These are phyloP conservation scores for Strigops habroptila DNA, from an alignment of 2,113 vertebrate genomes.

Conservation along the genomic window DNA sequence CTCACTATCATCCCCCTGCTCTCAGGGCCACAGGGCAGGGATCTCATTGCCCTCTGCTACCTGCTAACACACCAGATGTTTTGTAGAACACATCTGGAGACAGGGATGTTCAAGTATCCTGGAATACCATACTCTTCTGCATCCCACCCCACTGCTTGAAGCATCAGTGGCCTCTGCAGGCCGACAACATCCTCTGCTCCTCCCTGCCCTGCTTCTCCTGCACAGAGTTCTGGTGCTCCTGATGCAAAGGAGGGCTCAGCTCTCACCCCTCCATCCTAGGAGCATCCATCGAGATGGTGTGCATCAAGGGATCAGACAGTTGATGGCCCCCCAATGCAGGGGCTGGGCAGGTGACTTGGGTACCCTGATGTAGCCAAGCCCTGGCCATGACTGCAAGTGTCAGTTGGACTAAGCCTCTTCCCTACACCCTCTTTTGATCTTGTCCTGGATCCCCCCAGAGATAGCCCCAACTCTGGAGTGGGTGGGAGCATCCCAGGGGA, in stretches of 20 bases:
- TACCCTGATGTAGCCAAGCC: background rate
- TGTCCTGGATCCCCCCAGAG: background rate
- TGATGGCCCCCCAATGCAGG: accelerated
- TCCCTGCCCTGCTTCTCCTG: background rate
- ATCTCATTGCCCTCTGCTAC: background rate
- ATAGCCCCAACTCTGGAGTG: accelerated
- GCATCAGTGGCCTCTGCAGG: accelerated
- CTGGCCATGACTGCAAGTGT: background rate
- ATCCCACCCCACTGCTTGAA: background rate
- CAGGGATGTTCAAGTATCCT: background rate
- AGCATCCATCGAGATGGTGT: accelerated
- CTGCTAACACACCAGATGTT: background rate
- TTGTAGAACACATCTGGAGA: background rate
- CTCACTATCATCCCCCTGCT: background rate
- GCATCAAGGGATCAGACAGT: accelerated
- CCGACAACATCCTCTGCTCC: background rate
- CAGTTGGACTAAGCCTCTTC: background rate
- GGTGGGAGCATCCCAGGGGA: background rate
- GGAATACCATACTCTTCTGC: background rate
- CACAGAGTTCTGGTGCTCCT: background rate
- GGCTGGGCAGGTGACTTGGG: background rate
- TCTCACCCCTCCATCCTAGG: background rate
- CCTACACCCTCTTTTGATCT: background rate
- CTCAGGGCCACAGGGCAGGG: accelerated
- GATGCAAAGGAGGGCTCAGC: accelerated